Evolutionary conservation across 2,113 vertebrate genomes (phyloP).

Genomic region (Willisornis vidua): DNA sequence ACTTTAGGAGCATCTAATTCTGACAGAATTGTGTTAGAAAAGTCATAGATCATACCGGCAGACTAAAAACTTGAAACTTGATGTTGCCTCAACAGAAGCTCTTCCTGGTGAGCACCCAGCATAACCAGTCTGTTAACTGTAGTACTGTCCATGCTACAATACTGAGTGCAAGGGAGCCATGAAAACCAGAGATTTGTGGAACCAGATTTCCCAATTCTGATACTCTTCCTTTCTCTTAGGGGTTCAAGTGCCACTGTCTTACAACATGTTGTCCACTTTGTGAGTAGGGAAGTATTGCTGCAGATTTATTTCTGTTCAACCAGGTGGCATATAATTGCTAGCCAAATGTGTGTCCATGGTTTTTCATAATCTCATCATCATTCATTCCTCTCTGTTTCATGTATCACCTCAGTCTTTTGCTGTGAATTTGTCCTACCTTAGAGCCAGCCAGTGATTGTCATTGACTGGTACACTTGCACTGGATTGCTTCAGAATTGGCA

Average conservation of each 20-base stretch:
- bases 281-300: fast-evolving
- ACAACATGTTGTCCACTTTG: fast-evolving
- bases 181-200: neutral
- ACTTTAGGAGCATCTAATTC: neutral
- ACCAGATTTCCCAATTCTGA: neutral
- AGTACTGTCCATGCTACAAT: fast-evolving
- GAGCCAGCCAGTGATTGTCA: neutral
- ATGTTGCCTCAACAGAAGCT: neutral
- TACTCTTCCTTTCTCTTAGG: neutral
- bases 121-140: no score
- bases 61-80: neutral
- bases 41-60: neutral
- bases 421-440: neutral
- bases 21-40: neutral
- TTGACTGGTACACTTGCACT: neutral
- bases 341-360: neutral
- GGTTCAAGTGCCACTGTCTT: neutral
- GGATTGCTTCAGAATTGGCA: neutral
- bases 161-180: fast-evolving
- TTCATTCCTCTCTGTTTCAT: neutral
- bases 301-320: neutral
- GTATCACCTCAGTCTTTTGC: neutral
- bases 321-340: neutral
- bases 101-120: neutral
- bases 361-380: neutral